These are phyloP conservation scores for Gerris buenoi DNA, from an alignment of 1,140 invertebrate species.

Conservation along the genomic window DNA sequence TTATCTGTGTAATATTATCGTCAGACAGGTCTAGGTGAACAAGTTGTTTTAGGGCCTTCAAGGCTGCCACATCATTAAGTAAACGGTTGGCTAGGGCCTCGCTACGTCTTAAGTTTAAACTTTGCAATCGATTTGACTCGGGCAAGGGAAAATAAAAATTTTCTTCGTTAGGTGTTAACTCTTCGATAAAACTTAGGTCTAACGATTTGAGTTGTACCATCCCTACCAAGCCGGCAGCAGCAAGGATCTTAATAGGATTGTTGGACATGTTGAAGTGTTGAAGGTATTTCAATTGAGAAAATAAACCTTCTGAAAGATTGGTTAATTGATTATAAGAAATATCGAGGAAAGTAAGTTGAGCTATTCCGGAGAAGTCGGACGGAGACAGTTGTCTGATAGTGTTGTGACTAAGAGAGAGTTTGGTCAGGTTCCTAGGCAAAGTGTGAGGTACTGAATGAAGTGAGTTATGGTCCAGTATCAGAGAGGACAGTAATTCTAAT, in stretches of 20 bases:
- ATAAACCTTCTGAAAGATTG: slow-evolving; percentile 46
- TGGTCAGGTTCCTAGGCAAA: slow-evolving; percentile 43
- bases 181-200: slow-evolving; percentile 47
- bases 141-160: slow-evolving; percentile 47
- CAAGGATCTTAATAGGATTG: slow-evolving; percentile 52
- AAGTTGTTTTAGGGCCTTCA: slow-evolving; percentile 49
- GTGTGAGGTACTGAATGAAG: slow-evolving; percentile 47
- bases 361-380: slow-evolving; percentile 51
- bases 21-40: slow-evolving; percentile 51
- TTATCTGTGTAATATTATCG: slow-evolving; percentile 43
- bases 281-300: slow-evolving; percentile 46
- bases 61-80: slow-evolving; percentile 47
- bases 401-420: slow-evolving; percentile 48
- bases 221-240: slow-evolving; percentile 47
- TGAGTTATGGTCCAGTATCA: slow-evolving; percentile 64
- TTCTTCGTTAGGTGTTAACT: slow-evolving; percentile 35
- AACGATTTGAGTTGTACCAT: slow-evolving; percentile 45
- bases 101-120: slow-evolving; percentile 56
- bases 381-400: slow-evolving; percentile 43
- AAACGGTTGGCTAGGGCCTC: slow-evolving; percentile 49
- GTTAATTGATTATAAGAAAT: slow-evolving; percentile 49
- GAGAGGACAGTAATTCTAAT: slow-evolving; percentile 55
- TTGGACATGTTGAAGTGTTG: slow-evolving; percentile 57
- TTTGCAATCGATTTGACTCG: slow-evolving; percentile 48
- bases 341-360: slow-evolving; percentile 50